A percentile compares a stretch with the other conserved stretches of the same genome.
Evolutionary conservation across 2,888 invertebrate genomes (phyloP).

Genomic region (Xestia c-nigrum): DNA sequence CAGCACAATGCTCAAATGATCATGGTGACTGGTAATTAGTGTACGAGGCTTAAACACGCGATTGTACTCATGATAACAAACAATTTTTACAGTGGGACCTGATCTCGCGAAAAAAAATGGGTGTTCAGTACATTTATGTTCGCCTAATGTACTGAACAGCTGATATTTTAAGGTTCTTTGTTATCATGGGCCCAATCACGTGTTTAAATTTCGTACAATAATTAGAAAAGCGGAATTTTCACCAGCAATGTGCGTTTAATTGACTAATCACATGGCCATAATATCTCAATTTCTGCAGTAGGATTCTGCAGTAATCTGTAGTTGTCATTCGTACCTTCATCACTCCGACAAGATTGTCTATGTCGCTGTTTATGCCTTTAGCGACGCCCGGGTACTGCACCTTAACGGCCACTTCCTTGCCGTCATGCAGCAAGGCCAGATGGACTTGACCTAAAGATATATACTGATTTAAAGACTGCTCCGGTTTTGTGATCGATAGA

Average conservation of each 20-base stretch:
- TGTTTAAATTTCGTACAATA: too few relatives aligned
- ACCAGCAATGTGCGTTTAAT: background rate
- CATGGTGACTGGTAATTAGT: too few relatives aligned
- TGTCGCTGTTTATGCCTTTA: slow-evolving; percentile 98
- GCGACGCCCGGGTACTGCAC: slow-evolving; percentile 99
- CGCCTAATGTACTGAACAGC: too few relatives aligned
- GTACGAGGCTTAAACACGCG: too few relatives aligned
- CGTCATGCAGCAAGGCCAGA: slow-evolving; percentile 93
- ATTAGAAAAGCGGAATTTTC: background rate
- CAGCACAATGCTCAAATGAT: background rate
- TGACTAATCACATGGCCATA: background rate
- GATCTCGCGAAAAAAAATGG: too few relatives aligned
- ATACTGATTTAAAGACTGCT: background rate
- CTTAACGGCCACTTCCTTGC: slow-evolving; percentile 97
- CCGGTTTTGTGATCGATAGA: background rate
- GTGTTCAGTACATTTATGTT: too few relatives aligned
- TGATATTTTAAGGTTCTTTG: too few relatives aligned
- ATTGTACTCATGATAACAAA: too few relatives aligned
- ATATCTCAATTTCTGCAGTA: background rate
- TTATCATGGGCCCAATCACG: too few relatives aligned
- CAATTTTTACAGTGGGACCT: too few relatives aligned
- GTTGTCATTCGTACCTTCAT: slow-evolving; percentile 91
- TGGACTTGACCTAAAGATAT: slow-evolving; percentile 94
- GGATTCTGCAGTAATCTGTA: background rate
- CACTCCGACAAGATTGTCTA: slow-evolving; percentile 98